Evolutionary conservation across 2,888 invertebrate genomes (phyloP), one percentile per base, ranked within the genome.

Genomic region (Panzeria rudis): DNA sequence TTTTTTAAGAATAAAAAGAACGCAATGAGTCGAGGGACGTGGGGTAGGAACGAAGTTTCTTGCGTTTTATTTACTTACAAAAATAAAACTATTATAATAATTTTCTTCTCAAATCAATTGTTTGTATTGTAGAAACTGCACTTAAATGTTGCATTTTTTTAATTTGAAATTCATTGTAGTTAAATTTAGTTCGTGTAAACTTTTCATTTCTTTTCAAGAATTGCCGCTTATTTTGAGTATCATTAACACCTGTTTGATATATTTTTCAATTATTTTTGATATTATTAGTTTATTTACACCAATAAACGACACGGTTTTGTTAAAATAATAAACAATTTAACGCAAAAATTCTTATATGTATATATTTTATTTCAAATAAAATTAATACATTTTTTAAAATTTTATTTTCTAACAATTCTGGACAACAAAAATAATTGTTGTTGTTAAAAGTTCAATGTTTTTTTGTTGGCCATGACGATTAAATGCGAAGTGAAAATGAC

Each of bases 371-470:
- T 44, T 44, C 0, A 44, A 44, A 44, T 44, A 44, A 44, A 44
- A 35, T 35, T 8, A 8, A 9, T 35, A 8, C 5, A 8, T 4
- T 0, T 50, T 50, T 17, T 47, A 17, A 47, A 47, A n/a, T 47
- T 50, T 50, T 20, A 17, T 20, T 50, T 50, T 50, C 50, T 50
- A 50, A 17, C 17, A 50, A 5, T 50, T 17, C 1, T 15, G 50
- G 2, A 17, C 29, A 56, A n/a, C 0, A 2, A 54, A 32, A n/a
- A n/a, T n/a, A n/a, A n/a, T n/a, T n/a, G n/a, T 44, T 44, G 32
- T 15, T 32, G 9, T 47, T 15, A 20, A 23, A 13, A 72, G 72
- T 72, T 72, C 72, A 72, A 59, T 59, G 72, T 72, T 44, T 59
- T 47, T 20, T 56, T 1, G 44, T 32, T 47, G 59, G 20, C 47